Percentiles rank a stretch among this genome's conserved stretches.
Conservation (phyloP, 2,888 invertebrate genomes). For the Eugnorisma glareosa region DNA sequence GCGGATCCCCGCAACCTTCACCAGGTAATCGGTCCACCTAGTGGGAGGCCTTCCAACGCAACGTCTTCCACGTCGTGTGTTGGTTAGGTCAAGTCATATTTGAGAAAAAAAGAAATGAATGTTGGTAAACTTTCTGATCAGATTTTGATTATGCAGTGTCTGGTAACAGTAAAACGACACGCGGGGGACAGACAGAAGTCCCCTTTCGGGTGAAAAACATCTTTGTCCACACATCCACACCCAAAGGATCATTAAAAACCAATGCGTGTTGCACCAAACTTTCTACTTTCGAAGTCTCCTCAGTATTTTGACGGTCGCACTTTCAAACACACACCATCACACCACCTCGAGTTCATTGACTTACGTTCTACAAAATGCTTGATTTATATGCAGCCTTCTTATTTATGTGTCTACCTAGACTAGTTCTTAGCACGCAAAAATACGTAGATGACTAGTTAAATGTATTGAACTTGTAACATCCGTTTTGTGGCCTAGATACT, state of each 20-base stretch:
- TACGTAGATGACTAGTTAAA: not conserved
- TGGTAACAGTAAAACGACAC: not conserved
- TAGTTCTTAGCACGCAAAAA: slow-evolving; percentile 36
- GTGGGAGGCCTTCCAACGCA: too few species aligned
- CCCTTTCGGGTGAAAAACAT: not conserved
- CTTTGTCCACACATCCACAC: not conserved
- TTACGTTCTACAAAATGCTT: slow-evolving; percentile 35
- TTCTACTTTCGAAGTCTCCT: slow-evolving; percentile 43
- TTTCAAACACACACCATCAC: slow-evolving; percentile 36
- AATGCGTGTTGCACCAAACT: slow-evolving; percentile 39
- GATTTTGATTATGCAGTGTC: not conserved
- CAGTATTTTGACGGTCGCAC: slow-evolving; percentile 40
- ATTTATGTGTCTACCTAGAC: not conserved
- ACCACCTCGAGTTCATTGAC: slow-evolving; percentile 52
- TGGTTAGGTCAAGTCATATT: not conserved
- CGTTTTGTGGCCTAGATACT: slow-evolving; percentile 19
- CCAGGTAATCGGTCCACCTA: too few species aligned
- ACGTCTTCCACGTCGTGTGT: too few species aligned
- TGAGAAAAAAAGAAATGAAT: not conserved
- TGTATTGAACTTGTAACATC: slow-evolving; percentile 18
- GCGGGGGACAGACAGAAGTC: not conserved
- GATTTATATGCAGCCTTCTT: slow-evolving; percentile 28
- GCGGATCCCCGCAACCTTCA: too few species aligned
- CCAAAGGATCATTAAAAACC: slow-evolving; percentile 27
- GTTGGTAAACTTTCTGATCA: not conserved